phyloP scores from a whole-genome alignment of 2,797 vertebrate species.

The Malurus splendens region DNA sequence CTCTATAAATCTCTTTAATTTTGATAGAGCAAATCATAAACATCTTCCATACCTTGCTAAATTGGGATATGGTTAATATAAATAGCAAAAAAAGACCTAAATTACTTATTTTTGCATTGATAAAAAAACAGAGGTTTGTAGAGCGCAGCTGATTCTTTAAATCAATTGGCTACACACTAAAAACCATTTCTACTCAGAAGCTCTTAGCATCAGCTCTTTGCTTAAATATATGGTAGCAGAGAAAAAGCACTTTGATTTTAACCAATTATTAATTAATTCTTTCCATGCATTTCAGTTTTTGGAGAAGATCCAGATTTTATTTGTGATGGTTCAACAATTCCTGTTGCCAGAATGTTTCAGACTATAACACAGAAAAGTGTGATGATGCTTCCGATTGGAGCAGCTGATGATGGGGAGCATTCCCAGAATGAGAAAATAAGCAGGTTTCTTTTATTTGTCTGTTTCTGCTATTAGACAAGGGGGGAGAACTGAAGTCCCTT shows the following conservation, averaged over 20 bases:
- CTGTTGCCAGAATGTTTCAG: constrained; percentile 84
- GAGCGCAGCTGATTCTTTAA: not conserved
- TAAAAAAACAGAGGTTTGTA: not conserved
- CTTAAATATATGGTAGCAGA: not conserved
- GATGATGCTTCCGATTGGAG: constrained; percentile 89
- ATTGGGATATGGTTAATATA: not conserved
- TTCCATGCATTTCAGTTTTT: constrained; percentile 76
- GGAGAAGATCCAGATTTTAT: constrained; percentile 84
- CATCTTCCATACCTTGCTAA: not conserved
- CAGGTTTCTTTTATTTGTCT: constrained; percentile 72
- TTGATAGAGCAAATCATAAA: not conserved
- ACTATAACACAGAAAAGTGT: constrained; percentile 79
- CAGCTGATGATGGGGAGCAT: constrained; percentile 86
- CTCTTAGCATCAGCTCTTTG: not conserved
- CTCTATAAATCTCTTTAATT: not conserved
- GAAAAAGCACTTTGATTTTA: not conserved
- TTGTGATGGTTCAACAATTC: constrained; percentile 87
- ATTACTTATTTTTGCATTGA: not conserved
- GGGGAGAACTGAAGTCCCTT: not conserved
- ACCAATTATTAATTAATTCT: not conserved
- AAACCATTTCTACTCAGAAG: not conserved
- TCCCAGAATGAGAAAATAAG: constrained; percentile 94
- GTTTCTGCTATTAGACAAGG: not conserved
- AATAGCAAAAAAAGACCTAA: not conserved
- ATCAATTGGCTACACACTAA: not conserved